Base-by-base conservation (phyloP, 2,113 vertebrate genomes). In the Dinomys branickii region DNA sequence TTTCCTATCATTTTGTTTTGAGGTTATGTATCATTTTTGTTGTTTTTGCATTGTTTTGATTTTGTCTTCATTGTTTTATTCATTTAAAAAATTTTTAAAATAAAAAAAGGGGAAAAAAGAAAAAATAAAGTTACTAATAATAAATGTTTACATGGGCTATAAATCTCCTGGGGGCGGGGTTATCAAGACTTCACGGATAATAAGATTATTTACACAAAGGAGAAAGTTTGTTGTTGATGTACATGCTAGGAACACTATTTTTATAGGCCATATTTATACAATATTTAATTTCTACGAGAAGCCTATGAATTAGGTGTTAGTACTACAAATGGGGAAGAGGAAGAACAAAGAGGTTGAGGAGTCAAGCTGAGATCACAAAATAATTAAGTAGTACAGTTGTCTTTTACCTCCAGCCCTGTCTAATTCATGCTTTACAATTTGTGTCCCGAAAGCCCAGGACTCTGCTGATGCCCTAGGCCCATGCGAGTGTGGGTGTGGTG, bases 251-350 rank as follows among this genome's bases (percentile, higher is more conserved):
- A 90, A 6, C 33, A 26, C 81, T 50, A 14, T 52, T 75, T 61
- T 17, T 50, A 58, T 59, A 94, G 52, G 65, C 4, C 24, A 26
- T 41, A 35, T 78, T 85, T 97, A 44, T 67, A 38, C 85, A 84
- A 56, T 77, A 83, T 56, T 94, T 96, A 59, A 54, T 86, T 92
- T 52, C 3, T 12, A 50, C 7, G 44, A 88, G 86, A 92, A 95
- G 11, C 22, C 7, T 5, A 67, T 11, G n/a, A 88, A 14, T 50
- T 77, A 78, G 54, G 0, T 33, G n/a, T 94, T 95, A 41, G 0
- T 90, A 1, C 33, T 47, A 19, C 6, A 90, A 94, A 73, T 52
- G 35, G 58, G 20, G n/a, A 95, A 78, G 85, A 59, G 77, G n/a
- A 80, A 12, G 50, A 44, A 26, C 1, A 12, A 87, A 93, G 63